Percentiles rank a stretch among this genome's conserved stretches.
phyloP scores from a whole-genome alignment of 2,113 vertebrate species.

The Tragelaphus imberbis region DNA sequence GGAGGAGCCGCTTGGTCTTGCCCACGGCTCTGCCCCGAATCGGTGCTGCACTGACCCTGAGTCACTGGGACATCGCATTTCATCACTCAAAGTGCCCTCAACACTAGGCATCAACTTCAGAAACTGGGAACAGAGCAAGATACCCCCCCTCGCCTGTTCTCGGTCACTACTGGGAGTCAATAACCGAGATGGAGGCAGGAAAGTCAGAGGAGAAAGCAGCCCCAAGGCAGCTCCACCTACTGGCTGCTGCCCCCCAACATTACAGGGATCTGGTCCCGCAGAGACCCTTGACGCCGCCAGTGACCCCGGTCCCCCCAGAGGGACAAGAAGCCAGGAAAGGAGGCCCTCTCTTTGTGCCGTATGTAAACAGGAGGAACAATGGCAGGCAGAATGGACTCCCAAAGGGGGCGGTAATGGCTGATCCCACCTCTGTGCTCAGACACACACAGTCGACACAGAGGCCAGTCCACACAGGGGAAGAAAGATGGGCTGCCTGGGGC shows the following conservation, averaged over 20 bases:
- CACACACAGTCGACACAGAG: background rate
- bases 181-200: background rate
- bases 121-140: background rate
- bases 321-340: background rate
- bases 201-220: background rate
- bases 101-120: background rate
- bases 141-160: background rate
- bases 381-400: background rate
- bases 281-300: fast-evolving
- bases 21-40: background rate
- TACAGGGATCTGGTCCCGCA: background rate
- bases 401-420: background rate
- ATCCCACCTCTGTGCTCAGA: background rate
- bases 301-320: background rate
- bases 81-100: background rate
- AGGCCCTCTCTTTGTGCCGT: background rate
- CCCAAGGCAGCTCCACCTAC: background rate
- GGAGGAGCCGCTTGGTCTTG: background rate
- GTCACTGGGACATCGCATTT: background rate
- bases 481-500: background rate
- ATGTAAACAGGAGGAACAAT: background rate
- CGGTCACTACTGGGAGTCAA: background rate
- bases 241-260: background rate
- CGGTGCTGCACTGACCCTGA: background rate
- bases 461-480: background rate